Base-by-base conservation (phyloP, 2,797 vertebrate genomes). In the Gallirallus australis region DNA sequence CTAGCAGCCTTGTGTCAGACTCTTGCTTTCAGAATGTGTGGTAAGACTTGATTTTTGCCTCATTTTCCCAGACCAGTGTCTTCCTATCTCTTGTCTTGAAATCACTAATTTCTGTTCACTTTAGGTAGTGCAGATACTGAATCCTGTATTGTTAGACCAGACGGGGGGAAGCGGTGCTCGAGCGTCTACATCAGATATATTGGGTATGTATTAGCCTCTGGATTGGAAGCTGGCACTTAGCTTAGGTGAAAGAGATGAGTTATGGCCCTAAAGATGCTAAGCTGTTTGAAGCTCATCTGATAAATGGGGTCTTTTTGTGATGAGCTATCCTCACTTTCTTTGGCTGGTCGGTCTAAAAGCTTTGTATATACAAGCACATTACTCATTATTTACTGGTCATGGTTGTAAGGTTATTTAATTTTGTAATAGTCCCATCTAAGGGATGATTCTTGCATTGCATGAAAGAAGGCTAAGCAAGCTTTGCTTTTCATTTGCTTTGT, bases 391-490 rank as follows among this genome's bases (percentile, higher is more conserved):
- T 91, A 87, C 95, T 90, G 66, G 53, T 69, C 1, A 12, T 66
- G 61, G 45, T 12, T 47, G 50, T 65, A 89, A 88, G 35, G 75
- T 82, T 37, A 92, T 98, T 97, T 98, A 91, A 97, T 97, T 98
- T 95, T 97, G 96, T 96, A 98, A 97, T 76, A 97, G 96, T 94
- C 96, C 96, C 98, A 98, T 96, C 97, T 97, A 98, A 95, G 87
- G 89, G 97, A 91, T 91, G 95, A 83, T 97, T 86, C 54, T 72
- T 78, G 90, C 75, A 89, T 73, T 97, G 77, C 96, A 97, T 52
- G 77, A 33, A 73, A 90, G 25, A 31, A 86, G 60, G 59, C 69
- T 52, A 9, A 68, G 82, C 47, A 64, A 76, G 64, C 61, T 86
- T 59, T 70, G 72, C 71, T 94, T 83, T 90, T 53, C 7, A 12